These are phyloP conservation scores for Aselliscus stoliczkanus DNA, from an alignment of 2,797 vertebrate species.

Conservation along the genomic window DNA sequence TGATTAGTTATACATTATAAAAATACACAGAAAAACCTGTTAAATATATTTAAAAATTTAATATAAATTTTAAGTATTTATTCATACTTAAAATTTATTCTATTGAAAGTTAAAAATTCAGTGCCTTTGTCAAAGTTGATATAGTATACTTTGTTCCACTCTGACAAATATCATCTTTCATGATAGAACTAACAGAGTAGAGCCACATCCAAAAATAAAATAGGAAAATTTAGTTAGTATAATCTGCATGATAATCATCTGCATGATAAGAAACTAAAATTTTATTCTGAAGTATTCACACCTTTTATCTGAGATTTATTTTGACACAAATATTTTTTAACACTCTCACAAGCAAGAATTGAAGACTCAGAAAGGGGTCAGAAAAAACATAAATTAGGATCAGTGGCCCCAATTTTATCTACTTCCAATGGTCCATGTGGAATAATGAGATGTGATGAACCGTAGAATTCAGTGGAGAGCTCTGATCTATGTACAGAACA, in stretches of 20 bases:
- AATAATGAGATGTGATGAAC: not conserved
- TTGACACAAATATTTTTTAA: not conserved
- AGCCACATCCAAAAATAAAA: not conserved
- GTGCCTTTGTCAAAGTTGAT: not conserved
- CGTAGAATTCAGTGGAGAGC: not conserved
- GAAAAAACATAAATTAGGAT: slow-evolving; percentile 11
- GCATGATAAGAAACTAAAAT: not conserved
- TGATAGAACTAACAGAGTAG: not conserved
- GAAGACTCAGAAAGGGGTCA: not conserved
- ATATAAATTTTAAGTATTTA: not conserved
- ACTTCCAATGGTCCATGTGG: not conserved
- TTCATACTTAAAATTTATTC: not conserved
- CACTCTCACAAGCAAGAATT: not conserved
- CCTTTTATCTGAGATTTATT: not conserved
- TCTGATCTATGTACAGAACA: not conserved
- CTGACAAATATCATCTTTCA: not conserved
- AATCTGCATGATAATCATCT: too few relatives aligned
- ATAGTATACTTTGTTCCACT: not conserved
- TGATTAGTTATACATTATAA: slow-evolving; percentile 72
- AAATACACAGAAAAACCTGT: not conserved
- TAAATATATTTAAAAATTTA: not conserved
- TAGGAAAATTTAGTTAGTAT: not conserved
- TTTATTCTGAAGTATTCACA: not conserved
- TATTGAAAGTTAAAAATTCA: not conserved
- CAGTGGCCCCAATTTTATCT: not conserved